Base-by-base conservation (phyloP, 2,888 invertebrate species). In the Macaria liturata region DNA sequence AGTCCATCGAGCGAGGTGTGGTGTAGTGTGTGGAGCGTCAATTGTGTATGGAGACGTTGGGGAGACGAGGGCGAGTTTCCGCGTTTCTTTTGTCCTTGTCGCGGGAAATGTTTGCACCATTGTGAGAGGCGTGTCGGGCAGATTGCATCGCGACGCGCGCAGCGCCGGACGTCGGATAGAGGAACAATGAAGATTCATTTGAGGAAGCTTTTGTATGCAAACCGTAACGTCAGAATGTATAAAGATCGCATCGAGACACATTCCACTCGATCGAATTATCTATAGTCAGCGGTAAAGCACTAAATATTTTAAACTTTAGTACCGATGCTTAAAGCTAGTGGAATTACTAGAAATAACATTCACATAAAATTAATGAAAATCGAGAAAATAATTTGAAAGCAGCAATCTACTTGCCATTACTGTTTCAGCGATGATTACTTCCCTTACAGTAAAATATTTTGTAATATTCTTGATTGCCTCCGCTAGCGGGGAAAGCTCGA, bases 61-160 rank as follows among this genome's bases (percentile, higher is more conserved):
- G 20, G 20, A 20, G 20, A 20, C 20, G 20, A 60, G 66, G 74
- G 72, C 75, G 74, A 70, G 72, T 77, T 81, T 76, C 76, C 76
- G 75, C 69, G 70, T 73, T 77, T 73, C 74, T 77, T 75, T 79
- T 77, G 75, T 80, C 77, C 76, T 77, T 72, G 70, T 71, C 72
- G 63, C 46, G 50, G 54, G 42, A 54, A 54, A 58, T 50, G 61
- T 63, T 64, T 57, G 54, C 56, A 9, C 32, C 9, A 54, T 50
- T 59, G 54, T 53, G 39, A 8, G 52, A 57, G 49, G 40, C 45
- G 57, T 49, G 47, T 43, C 46, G 49, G 64, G 42, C 40, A 59
- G 68, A 61, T 64, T 55, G 59, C 46, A 61, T 62, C 57, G 53
- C 54, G 43, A 51, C 39, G 56, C 52, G 72, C 71, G 30, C 49